These are phyloP conservation scores for Lymantria dispar DNA, from an alignment of 2,888 invertebrate species.

Conservation along the genomic window DNA sequence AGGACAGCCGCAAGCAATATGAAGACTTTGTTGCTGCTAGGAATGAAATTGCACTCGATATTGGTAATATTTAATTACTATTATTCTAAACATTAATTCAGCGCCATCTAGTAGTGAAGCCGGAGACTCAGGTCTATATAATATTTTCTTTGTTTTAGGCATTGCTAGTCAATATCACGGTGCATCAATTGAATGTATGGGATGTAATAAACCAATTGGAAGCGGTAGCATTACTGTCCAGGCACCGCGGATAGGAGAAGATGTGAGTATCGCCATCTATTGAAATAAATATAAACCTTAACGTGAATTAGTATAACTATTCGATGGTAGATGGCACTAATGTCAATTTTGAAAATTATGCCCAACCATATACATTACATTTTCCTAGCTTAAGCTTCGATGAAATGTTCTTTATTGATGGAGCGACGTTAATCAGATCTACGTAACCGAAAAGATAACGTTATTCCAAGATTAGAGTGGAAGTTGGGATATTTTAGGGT, in stretches of 20 bases:
- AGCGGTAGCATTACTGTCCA: slow-evolving; percentile 92
- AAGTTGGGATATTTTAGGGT: no score
- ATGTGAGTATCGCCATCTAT: slow-evolving; percentile 58
- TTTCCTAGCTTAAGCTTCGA: no score
- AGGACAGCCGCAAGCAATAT: slow-evolving; percentile 90
- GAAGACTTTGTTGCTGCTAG: slow-evolving; percentile 97
- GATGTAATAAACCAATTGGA: slow-evolving; percentile 90
- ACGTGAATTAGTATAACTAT: slow-evolving; percentile 3
- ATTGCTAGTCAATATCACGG: slow-evolving; percentile 84
- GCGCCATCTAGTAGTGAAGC: slow-evolving; percentile 46
- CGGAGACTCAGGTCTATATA: slow-evolving; percentile 19
- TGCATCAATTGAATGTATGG: slow-evolving; percentile 86
- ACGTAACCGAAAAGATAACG: no score
- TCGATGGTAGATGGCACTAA: slow-evolving; percentile 32
- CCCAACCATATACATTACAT: no score
- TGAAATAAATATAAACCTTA: neutral
- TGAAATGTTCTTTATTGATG: no score
- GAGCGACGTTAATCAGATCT: no score
- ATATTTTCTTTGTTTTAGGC: slow-evolving; percentile 55
- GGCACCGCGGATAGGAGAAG: slow-evolving; percentile 91
- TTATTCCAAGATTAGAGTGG: no score
- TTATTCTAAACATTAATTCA: neutral
- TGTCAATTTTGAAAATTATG: no score
- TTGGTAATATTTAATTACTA: slow-evolving; percentile 82
- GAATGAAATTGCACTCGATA: slow-evolving; percentile 97